Percentiles rank a stretch among this genome's conserved stretches.
phyloP scores from a whole-genome alignment of 2,888 invertebrate genomes.

The Chesias legatella region DNA sequence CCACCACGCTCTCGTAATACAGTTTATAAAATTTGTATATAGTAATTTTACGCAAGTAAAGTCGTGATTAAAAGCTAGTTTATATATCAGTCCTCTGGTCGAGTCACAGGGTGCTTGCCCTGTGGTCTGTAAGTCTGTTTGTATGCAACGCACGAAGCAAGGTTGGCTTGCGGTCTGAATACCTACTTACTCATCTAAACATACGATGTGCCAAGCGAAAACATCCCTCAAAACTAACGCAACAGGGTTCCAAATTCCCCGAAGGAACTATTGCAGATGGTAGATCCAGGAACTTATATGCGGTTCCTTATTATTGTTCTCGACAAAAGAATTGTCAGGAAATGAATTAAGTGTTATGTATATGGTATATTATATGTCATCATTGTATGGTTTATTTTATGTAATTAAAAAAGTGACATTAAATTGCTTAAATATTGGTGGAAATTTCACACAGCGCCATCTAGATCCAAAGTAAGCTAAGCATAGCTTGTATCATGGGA shows the following conservation, averaged over 20 bases:
- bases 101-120: conserved; percentile 31
- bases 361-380: conserved; percentile 5
- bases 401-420: conserved; percentile 3
- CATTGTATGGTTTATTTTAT: background rate
- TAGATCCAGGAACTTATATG: conserved; percentile 15
- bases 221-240: background rate
- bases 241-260: background rate
- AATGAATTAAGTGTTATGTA: conserved; percentile 14
- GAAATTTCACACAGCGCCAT: too few species aligned
- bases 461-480: too few species aligned
- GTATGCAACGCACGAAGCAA: conserved; percentile 42
- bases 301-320: conserved; percentile 33
- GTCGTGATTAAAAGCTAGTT: too few species aligned
- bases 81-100: conserved; percentile 15
- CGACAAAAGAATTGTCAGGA: conserved; percentile 24
- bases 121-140: conserved; percentile 30
- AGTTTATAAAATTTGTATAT: too few species aligned
- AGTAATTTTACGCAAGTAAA: too few species aligned
- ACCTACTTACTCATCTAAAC: background rate
- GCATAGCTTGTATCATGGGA: too few species aligned
- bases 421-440: too few species aligned
- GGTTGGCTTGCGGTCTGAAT: conserved; percentile 29
- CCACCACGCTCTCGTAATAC: too few species aligned
- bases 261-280: conserved; percentile 12
- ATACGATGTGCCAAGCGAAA: conserved; percentile 8